Base-by-base conservation (phyloP, 2,797 vertebrate genomes). In the Anabas testudineus region DNA sequence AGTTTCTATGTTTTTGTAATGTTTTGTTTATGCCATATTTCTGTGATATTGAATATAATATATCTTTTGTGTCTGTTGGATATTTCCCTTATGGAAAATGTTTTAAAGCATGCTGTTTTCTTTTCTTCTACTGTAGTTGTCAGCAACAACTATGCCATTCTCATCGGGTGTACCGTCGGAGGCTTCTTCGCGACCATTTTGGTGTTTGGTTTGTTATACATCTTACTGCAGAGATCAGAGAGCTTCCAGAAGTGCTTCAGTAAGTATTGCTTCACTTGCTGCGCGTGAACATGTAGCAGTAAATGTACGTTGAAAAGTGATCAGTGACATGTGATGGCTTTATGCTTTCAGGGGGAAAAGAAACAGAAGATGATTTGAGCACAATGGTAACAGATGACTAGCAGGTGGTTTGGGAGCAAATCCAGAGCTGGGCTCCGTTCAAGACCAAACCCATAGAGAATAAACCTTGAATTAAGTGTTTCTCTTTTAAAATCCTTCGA, bases 141-240 rank as follows among this genome's bases (percentile, higher is more conserved):
- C 0, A 68, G 84, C 49, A 16, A 8, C 2, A 78, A 30, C 39
- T 14, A 57, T 0, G 12, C 37, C 30, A 21, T 16, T 22, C 79
- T 91, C 39, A 73, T 91, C 24, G 90, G 88, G 32, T 81, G 88
- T 21, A 10, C 8, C 37, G 21, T 91, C 1, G 91, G 91, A 2
- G 89, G 71, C 19, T 90, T 91, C 70, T 86, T 92, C 13, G 89
- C 86, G 1, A 30, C 61, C 18, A 15, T 90, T 52, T 16, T 90
- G 69, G 77, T 91, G 48, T 80, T 74, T 32, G 77, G 22, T 48
- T 73, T 91, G 4, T 19, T 36, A 0, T 91, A 60, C 37, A 1
- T 7, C 13, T 2, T 54, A 12, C 45, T 93, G 43, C 59, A 7
- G 58, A 85, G 63, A 65, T 90, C 89, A 12, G 71, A 81, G 22